These are phyloP conservation scores for Selene dorsalis DNA, from an alignment of 2,797 vertebrate genomes.

Conservation along the genomic window DNA sequence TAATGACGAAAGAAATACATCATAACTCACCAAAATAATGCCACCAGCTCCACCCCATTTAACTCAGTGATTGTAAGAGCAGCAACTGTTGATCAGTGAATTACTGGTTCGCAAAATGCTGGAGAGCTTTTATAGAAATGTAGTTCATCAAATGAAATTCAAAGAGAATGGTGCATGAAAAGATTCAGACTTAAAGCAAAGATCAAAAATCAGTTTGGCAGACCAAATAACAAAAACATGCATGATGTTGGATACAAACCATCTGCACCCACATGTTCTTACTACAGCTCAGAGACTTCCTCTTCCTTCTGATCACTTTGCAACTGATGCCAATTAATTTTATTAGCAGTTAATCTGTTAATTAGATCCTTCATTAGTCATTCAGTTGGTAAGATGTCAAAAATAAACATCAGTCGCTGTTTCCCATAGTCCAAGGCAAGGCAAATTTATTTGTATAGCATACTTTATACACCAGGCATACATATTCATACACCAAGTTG, in stretches of 20 bases:
- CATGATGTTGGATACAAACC: background rate
- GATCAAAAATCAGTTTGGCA: no score
- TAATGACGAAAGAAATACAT: background rate
- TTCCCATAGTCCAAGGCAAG: background rate
- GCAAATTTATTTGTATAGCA: no score
- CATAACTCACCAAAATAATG: constrained; percentile 27
- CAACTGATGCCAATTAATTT: background rate
- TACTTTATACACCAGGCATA: no score
- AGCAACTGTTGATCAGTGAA: background rate
- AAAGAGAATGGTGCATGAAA: no score
- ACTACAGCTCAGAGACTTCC: background rate
- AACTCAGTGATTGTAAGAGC: constrained; percentile 12
- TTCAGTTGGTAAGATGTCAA: background rate
- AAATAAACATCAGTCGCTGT: background rate
- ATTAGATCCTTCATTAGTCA: background rate
- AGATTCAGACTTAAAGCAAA: no score
- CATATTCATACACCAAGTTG: background rate
- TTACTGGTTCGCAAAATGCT: background rate
- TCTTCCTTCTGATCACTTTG: background rate
- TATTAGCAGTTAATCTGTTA: background rate
- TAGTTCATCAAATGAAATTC: no score
- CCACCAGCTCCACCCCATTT: constrained; percentile 2
- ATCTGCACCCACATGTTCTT: background rate
- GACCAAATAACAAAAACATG: background rate
- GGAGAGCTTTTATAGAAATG: background rate